Base-by-base conservation (phyloP, 2,113 vertebrate genomes). In the Ceyx melanurus region DNA sequence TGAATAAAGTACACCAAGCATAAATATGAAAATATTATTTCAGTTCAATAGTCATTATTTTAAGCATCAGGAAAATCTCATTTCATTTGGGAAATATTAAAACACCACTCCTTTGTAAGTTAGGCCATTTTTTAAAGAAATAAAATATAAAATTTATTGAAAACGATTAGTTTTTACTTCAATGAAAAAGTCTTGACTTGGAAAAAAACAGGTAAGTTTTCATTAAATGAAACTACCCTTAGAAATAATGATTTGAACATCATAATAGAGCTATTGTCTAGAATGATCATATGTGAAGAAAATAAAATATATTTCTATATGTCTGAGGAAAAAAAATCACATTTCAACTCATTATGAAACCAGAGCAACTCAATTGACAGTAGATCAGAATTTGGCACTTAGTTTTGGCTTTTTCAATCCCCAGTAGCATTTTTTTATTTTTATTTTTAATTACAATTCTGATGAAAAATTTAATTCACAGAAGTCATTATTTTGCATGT, bases 401-500 rank as follows among this genome's bases (percentile, higher is more conserved):
- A 46, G 20, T 57, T 84, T 57, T 45, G 37, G 20, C 13, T 72
- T 93, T 93, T 89, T 87, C 51, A 89, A 68, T 14, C 11, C 60
- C 62, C 46, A 48, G 23, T 65, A 45, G 50, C 29, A 53, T 67
- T 93, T 90, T 56, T 94, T 89, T 64, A 72, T 89, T 95, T 95
- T 88, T 88, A 60, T 71, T 93, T 96, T 92, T 91, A 88, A 92
- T 93, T 94, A 92, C 70, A 84, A 65, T 75, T 93, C 61, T 84
- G 48, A 72, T 91, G 74, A 92, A 94, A 94, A 93, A 84, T 75
- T 78, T 90, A 78, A 87, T 93, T 92, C 74, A 70, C 58, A 45
- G 48, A 91, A 85, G 89, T 75, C 93, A 94, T 93, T 92, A 82
- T 93, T 93, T 93, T 84, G 48, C 74, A 92, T 95, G 81, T 84